Evolutionary conservation across 2,113 vertebrate species (phyloP), one percentile per base, ranked within the genome.

Genomic region (Terrapene triunguis): DNA sequence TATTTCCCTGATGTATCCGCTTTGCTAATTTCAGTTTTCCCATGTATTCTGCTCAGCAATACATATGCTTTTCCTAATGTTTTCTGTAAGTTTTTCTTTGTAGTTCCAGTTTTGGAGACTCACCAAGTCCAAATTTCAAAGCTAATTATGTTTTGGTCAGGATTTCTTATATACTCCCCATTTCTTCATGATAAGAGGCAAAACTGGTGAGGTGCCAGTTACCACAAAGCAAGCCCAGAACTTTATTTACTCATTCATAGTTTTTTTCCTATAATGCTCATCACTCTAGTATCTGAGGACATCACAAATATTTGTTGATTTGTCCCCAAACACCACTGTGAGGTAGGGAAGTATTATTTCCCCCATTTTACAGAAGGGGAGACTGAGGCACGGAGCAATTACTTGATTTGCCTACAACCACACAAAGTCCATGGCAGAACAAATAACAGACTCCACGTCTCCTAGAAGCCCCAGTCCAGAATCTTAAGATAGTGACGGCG

Each of bases 31-130:
- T 57, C 80, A 85, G 92, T 87, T 85, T 82, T 35, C 55, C 59
- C 10, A 7, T 78, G 38, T 78, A 72, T 25, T 88, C 88, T 87
- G n/a, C 84, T 93, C 69, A 87, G 84, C 85, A 53, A 89, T 54
- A 93, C 25, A 24, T 88, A 82, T 48, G 17, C 21, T 16, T 0
- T n/a, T 79, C 65, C 87, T 57, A 29, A 25, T 55, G 74, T 79
- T 88, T 93, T 87, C 48, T 12, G 5, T 29, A 84, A 74, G 47
- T 88, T 95, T 89, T 93, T 42, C 88, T 93, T 88, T 78, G 53
- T 84, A 84, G 85, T 85, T 93, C 89, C 93, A 84, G 89, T 89
- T 95, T 87, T 79, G 78, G 84, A 47, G 19, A 95, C 13, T 88
- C 55, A 80, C 22, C 84, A 47, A 82, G 72, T 96, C 83, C 53